A percentile compares a stretch with the other conserved stretches of the same genome.
Evolutionary conservation across 2,888 invertebrate species (phyloP).

Genomic region (Maniola hyperantus): DNA sequence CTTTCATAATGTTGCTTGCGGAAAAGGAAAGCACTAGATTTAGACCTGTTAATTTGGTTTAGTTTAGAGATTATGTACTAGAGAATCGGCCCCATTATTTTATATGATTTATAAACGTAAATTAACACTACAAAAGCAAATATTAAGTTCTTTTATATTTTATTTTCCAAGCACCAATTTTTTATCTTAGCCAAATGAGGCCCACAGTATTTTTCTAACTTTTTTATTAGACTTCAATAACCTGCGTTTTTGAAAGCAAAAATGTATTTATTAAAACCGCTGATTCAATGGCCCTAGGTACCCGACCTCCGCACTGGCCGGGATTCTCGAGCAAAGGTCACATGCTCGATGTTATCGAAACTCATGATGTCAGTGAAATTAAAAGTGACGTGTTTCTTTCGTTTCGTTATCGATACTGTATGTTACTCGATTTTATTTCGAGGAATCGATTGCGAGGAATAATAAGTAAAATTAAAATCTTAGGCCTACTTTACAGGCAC

Average conservation of each 20-base stretch:
- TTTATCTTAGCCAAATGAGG: slow-evolving; percentile 95
- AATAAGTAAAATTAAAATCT: slow-evolving; percentile 8
- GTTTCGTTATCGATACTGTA: slow-evolving; percentile 21
- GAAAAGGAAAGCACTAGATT: too few relatives aligned
- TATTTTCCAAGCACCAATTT: slow-evolving; percentile 94
- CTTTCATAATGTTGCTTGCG: too few relatives aligned
- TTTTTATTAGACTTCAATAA: too few relatives aligned
- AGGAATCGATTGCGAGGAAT: not conserved
- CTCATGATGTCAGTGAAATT: slow-evolving; percentile 70
- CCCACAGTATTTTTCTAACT: too few relatives aligned
- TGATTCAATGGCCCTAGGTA: slow-evolving; percentile 49
- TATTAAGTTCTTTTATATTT: slow-evolving; percentile 49
- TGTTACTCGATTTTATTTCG: slow-evolving; percentile 5
- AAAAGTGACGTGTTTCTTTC: slow-evolving; percentile 60
- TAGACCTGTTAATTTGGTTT: too few relatives aligned
- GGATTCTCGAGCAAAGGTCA: slow-evolving; percentile 77
- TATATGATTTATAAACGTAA: not conserved
- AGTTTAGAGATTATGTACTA: too few relatives aligned
- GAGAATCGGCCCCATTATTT: too few relatives aligned
- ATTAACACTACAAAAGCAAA: not conserved
- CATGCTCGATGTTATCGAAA: slow-evolving; percentile 65
- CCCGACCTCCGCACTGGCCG: slow-evolving; percentile 64
- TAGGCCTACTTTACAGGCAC: too few relatives aligned
- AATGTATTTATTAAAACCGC: slow-evolving; percentile 38
- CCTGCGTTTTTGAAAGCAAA: too few relatives aligned